A percentile compares a stretch with the other conserved stretches of the same genome.
Conservation (phyloP, 2,888 invertebrate genomes). For the Pristionchus japonicus region DNA sequence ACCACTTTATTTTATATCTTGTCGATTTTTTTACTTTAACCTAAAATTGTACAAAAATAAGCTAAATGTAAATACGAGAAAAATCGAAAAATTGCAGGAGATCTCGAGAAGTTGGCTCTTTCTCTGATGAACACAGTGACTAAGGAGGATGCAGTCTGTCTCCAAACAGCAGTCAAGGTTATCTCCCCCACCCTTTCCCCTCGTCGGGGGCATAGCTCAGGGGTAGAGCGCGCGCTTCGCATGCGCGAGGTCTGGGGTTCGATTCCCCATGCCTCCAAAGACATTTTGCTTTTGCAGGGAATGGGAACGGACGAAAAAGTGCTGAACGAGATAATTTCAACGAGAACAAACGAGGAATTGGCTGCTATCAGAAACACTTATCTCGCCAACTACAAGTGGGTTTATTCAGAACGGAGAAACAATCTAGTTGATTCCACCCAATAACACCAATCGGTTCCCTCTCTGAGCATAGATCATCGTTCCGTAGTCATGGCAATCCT, state of each 20-base stretch:
- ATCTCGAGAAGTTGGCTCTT: slow-evolving; percentile 28
- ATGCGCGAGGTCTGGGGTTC: slow-evolving; percentile 74
- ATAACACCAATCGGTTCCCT: slow-evolving; percentile 16
- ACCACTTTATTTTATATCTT: too few relatives aligned
- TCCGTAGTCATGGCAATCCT: slow-evolving; percentile 1
- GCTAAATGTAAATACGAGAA: not conserved
- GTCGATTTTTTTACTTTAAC: too few relatives aligned
- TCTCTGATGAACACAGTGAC: slow-evolving; percentile 30
- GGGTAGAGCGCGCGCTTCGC: slow-evolving; percentile 75
- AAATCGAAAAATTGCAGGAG: not conserved
- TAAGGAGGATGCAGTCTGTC: slow-evolving; percentile 8
- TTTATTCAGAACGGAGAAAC: slow-evolving; percentile 40
- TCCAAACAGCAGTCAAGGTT: slow-evolving; percentile 34
- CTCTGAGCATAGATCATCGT: not conserved
- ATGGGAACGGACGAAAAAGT: slow-evolving; percentile 86
- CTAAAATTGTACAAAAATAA: not conserved
- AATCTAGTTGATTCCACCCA: not conserved
- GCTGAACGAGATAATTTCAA: slow-evolving; percentile 89
- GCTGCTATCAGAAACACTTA: slow-evolving; percentile 61
- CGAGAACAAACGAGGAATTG: slow-evolving; percentile 80
- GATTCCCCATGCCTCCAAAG: slow-evolving; percentile 68
- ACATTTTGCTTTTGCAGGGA: slow-evolving; percentile 78
- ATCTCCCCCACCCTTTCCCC: not conserved
- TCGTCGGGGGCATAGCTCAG: slow-evolving; percentile 71
- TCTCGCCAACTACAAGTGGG: slow-evolving; percentile 57